Conservation (phyloP, 1,140 invertebrate genomes). For the Caenorhabditis briggsae region DNA sequence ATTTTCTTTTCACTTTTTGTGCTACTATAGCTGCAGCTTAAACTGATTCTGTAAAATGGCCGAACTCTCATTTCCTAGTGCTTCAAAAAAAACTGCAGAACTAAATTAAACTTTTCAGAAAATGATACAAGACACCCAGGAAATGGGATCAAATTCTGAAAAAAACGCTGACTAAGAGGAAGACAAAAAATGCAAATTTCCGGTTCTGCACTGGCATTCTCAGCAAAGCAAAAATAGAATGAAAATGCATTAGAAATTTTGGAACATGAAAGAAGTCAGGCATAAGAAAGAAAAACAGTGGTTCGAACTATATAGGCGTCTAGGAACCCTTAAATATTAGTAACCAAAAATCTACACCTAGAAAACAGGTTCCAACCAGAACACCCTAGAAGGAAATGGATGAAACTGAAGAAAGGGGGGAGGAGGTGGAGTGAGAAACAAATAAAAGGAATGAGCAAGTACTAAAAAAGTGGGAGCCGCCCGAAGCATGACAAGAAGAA, state of each 20-base stretch:
- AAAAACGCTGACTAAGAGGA: not conserved
- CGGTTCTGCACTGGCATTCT: conserved; percentile 10
- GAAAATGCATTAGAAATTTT: not conserved
- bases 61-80: not conserved
- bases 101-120: not conserved
- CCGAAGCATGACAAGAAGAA: not conserved
- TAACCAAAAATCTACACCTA: too few species aligned
- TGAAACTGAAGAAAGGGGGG: not conserved
- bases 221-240: not conserved
- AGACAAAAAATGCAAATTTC: conserved; percentile 35
- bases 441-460: not conserved
- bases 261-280: not conserved
- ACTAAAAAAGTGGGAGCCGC: conserved; percentile 1
- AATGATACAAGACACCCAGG: not conserved
- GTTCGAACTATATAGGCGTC: not conserved
- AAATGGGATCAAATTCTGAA: not conserved
- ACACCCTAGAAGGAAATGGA: conserved; percentile 10
- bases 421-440: not conserved
- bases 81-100: not conserved
- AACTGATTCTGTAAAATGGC: too few species aligned
- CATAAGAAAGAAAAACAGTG: not conserved
- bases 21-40: too few species aligned
- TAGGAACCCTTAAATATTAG: not conserved
- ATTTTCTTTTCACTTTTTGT: too few species aligned
- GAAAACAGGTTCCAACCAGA: not conserved